Percentiles rank a stretch among this genome's conserved stretches.
Conservation (phyloP, 2,113 vertebrate species). For the Pantherophis guttatus region DNA sequence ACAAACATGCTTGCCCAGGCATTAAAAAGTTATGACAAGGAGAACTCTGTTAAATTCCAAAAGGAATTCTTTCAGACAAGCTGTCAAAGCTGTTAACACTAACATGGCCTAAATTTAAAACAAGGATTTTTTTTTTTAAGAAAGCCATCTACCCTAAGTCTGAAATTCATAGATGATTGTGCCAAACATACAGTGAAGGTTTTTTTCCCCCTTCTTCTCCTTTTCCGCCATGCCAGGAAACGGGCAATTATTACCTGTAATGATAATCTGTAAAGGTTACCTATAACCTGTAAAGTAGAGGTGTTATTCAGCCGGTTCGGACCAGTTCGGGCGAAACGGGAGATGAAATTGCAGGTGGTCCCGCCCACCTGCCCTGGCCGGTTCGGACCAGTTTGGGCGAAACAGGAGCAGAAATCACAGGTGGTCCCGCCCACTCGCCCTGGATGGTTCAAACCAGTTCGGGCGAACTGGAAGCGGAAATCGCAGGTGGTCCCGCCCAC, state of each 20-base stretch:
- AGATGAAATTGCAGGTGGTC: too few relatives aligned
- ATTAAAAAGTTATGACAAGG: conserved; percentile 53
- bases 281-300: conserved; percentile 40
- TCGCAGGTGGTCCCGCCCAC: too few relatives aligned
- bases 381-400: too few relatives aligned
- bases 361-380: too few relatives aligned
- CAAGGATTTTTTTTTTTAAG: neutral
- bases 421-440: too few relatives aligned
- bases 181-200: conserved; percentile 40
- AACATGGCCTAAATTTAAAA: conserved; percentile 57
- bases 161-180: conserved; percentile 54
- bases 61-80: conserved; percentile 61
- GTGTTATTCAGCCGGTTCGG: too few relatives aligned
- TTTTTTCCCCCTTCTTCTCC: neutral
- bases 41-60: conserved; percentile 45
- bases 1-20: conserved; percentile 22
- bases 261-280: too few relatives aligned
- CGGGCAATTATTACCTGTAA: neutral
- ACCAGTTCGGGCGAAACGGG: too few relatives aligned
- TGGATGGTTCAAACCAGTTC: too few relatives aligned
- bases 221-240: neutral
- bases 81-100: conserved; percentile 62
- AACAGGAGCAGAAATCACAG: too few relatives aligned
- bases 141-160: conserved; percentile 32
- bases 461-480: too few relatives aligned